Evolutionary conservation across 2,113 vertebrate species (phyloP).

Genomic region (cat (Felis catus)): DNA sequence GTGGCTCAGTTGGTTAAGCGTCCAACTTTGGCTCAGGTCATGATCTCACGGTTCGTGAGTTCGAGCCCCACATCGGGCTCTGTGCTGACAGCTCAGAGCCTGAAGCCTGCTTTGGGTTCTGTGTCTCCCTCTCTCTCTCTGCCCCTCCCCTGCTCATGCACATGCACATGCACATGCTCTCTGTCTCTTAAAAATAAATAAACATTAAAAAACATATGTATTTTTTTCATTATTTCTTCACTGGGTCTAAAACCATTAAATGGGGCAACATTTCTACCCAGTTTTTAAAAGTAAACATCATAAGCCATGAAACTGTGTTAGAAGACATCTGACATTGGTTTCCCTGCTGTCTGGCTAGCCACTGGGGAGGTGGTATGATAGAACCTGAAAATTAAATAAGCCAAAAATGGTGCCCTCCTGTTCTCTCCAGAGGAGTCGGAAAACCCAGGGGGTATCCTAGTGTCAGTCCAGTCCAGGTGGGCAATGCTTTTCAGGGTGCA

Average conservation of each 20-base stretch:
- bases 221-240: background rate
- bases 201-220: no score
- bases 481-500: background rate
- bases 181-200: no score
- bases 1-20: no score
- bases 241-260: background rate
- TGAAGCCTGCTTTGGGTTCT: no score
- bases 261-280: slow-evolving; percentile 46
- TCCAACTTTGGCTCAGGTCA: no score
- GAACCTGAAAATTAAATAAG: background rate
- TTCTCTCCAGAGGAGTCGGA: background rate
- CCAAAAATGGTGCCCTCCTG: background rate
- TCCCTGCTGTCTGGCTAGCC: background rate
- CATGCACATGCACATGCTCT: no score
- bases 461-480: background rate
- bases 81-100: no score
- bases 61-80: no score
- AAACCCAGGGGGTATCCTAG: background rate
- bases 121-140: no score
- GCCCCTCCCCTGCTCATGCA: no score
- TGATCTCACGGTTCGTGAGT: no score
- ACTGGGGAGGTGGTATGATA: background rate
- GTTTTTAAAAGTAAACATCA: slow-evolving; percentile 5
- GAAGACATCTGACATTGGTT: background rate
- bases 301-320: background rate